These are phyloP conservation scores for Lordiphosa mommai DNA, from an alignment of 1,140 invertebrate genomes.

Conservation along the genomic window DNA sequence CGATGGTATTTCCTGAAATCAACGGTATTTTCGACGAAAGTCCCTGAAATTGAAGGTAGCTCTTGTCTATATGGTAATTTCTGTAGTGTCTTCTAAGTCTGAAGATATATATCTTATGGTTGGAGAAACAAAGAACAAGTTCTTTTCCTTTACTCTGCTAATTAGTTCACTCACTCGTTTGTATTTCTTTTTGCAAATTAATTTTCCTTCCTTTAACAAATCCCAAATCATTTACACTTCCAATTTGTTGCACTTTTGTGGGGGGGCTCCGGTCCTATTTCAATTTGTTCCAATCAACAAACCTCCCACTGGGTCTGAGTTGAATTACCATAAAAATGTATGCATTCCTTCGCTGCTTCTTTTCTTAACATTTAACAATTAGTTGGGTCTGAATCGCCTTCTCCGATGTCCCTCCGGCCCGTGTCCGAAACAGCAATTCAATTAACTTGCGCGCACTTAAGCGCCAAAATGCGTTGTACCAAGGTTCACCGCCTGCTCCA, in stretches of 20 bases:
- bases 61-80: no score
- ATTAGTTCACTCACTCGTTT: no score
- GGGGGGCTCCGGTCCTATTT: slow-evolving; percentile 8
- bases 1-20: no score
- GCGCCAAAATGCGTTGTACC: not conserved
- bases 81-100: no score
- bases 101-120: no score
- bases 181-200: no score
- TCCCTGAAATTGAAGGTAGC: no score
- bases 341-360: slow-evolving; percentile 20
- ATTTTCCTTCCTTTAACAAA: no score
- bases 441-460: slow-evolving; percentile 51
- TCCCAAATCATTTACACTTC: not conserved
- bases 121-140: no score
- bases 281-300: slow-evolving; percentile 7
- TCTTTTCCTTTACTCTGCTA: no score
- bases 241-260: slow-evolving; percentile 40
- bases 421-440: slow-evolving; percentile 48
- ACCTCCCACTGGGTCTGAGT: slow-evolving; percentile 22
- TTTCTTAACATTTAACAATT: slow-evolving; percentile 40
- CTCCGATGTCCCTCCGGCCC: slow-evolving; percentile 2
- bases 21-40: no score
- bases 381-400: slow-evolving; percentile 26
- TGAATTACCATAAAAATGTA: slow-evolving; percentile 48
- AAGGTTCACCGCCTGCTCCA: not conserved